These are phyloP conservation scores for Myotis vivesi DNA, from an alignment of 2,797 vertebrate genomes.

Conservation along the genomic window DNA sequence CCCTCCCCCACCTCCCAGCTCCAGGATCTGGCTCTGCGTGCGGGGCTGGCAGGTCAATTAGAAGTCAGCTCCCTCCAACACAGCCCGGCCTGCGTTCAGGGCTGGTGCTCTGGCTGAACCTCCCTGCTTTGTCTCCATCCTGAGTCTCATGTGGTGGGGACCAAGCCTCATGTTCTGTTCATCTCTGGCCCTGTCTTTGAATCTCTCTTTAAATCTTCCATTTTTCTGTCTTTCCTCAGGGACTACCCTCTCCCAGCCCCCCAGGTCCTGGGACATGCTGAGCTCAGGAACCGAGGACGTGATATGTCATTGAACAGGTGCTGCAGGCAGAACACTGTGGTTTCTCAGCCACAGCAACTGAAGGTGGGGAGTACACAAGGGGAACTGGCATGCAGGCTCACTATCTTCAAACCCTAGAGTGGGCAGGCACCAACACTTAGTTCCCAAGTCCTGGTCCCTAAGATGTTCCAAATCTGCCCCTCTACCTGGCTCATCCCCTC, in stretches of 20 bases:
- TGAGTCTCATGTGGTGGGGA: background rate
- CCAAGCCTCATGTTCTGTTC: background rate
- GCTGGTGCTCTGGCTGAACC: background rate
- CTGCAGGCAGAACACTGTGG: conserved; percentile 33
- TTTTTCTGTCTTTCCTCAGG: background rate
- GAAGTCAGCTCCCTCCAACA: conserved; percentile 74
- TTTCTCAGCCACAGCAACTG: conserved; percentile 1
- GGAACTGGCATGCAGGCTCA: background rate
- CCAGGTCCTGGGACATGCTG: conserved; percentile 22
- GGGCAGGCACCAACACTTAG: background rate
- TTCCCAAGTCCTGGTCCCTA: background rate
- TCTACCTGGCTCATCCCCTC: background rate
- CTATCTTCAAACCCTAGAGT: background rate
- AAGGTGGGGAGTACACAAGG: background rate
- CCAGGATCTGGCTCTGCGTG: conserved; percentile 61
- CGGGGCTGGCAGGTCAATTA: conserved; percentile 76
- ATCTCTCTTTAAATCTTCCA: background rate
- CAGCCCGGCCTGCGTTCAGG: background rate
- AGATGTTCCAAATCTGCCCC: background rate
- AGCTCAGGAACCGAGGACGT: conserved; percentile 27
- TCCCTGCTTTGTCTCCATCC: conserved; percentile 68
- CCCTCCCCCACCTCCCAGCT: conserved; percentile 30
- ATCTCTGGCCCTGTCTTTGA: background rate
- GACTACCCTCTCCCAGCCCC: background rate
- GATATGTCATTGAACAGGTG: conserved; percentile 69